phyloP scores from a whole-genome alignment of 2,797 vertebrate genomes.

The Tinamus major region DNA sequence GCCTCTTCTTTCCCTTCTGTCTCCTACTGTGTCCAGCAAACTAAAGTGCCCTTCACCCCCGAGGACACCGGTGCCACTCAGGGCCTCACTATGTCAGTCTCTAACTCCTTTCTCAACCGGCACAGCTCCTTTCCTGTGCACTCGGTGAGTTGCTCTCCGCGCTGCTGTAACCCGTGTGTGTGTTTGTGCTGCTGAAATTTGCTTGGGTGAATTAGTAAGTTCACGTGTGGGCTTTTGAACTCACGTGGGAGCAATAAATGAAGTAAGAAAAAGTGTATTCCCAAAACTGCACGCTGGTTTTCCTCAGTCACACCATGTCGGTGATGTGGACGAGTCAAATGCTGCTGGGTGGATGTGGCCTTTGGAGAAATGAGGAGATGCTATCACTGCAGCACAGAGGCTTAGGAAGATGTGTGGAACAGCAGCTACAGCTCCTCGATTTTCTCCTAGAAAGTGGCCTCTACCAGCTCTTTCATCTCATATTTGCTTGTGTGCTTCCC shows the following conservation, averaged over 20 bases:
- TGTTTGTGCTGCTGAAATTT: background rate
- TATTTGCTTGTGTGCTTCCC: conserved; percentile 10
- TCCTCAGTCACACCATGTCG: background rate
- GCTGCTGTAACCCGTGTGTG: background rate
- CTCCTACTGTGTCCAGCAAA: conserved; percentile 96
- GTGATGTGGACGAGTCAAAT: background rate
- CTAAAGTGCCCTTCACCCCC: conserved; percentile 88
- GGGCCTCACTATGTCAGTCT: conserved; percentile 97
- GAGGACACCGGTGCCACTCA: conserved; percentile 92
- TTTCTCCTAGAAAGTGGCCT: background rate
- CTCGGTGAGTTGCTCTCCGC: conserved; percentile 85
- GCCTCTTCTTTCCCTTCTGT: conserved; percentile 95
- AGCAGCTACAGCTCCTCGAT: background rate
- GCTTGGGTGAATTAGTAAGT: background rate
- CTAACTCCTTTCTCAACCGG: conserved; percentile 99
- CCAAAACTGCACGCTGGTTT: background rate
- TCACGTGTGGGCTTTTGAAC: background rate
- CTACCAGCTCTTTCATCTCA: background rate
- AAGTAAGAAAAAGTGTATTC: background rate
- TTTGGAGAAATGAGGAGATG: background rate
- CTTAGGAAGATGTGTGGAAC: background rate
- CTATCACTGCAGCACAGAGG: background rate
- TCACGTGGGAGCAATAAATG: background rate
- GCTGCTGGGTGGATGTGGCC: conserved; percentile 14
- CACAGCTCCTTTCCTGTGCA: conserved; percentile 93